Percentiles rank a stretch among this genome's conserved stretches.
Evolutionary conservation across 2,888 invertebrate species (phyloP).

Genomic region (Trissolcus japonicus): DNA sequence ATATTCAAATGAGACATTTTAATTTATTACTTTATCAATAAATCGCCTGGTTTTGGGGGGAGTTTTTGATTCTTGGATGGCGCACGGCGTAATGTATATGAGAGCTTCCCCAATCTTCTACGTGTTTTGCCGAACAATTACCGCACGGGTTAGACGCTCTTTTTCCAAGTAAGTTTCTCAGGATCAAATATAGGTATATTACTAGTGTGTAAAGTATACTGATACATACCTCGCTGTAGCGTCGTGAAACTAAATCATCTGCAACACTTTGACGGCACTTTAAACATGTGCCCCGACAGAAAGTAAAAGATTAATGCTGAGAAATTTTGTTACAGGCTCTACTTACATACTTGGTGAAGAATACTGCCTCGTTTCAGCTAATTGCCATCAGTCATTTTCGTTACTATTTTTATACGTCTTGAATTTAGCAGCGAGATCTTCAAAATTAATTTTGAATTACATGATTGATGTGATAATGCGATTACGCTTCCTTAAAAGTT

Average conservation of each 20-base stretch:
- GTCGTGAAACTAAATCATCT: constrained; percentile 30
- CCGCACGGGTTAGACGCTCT: neutral
- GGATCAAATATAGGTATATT: neutral
- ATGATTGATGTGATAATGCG: too few relatives aligned
- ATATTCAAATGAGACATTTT: too few relatives aligned
- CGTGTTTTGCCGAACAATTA: constrained; percentile 9
- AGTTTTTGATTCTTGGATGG: too few relatives aligned
- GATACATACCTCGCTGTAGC: constrained; percentile 9
- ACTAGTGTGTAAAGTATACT: constrained; percentile 1
- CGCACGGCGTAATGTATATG: too few relatives aligned
- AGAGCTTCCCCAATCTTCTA: too few relatives aligned
- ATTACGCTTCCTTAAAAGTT: too few relatives aligned
- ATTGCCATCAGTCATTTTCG: too few relatives aligned
- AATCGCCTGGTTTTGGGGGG: too few relatives aligned
- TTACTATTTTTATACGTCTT: too few relatives aligned
- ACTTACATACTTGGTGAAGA: constrained; percentile 14
- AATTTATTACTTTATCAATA: too few relatives aligned
- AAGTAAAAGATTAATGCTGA: constrained; percentile 23
- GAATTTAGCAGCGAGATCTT: too few relatives aligned
- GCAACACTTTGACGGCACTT: constrained; percentile 18
- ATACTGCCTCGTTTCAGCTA: constrained; percentile 10
- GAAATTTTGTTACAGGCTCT: constrained; percentile 15
- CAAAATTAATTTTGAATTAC: too few relatives aligned
- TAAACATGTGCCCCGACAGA: constrained; percentile 13
- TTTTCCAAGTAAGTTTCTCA: neutral